A percentile compares a stretch with the other conserved stretches of the same genome.
These are phyloP conservation scores for Sialia sialis DNA, from an alignment of 2,113 vertebrate species.

Conservation along the genomic window DNA sequence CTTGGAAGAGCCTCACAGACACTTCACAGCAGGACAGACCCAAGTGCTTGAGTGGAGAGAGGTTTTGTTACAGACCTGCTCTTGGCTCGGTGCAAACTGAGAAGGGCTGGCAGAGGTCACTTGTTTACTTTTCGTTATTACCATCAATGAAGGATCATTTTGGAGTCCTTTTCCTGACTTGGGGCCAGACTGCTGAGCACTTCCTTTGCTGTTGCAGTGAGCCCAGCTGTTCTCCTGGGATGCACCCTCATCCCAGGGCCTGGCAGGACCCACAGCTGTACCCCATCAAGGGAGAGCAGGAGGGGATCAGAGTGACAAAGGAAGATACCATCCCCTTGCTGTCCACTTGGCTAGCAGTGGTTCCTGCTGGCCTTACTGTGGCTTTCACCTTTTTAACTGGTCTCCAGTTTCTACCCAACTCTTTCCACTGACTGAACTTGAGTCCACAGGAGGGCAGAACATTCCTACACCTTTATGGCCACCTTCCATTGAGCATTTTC, in stretches of 20 bases:
- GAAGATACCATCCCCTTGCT: neutral
- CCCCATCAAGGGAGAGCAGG: neutral
- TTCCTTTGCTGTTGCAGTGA: neutral
- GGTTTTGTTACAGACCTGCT: neutral
- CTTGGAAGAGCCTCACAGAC: neutral
- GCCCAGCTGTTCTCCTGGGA: neutral
- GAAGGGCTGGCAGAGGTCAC: conserved; percentile 26
- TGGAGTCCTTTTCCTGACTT: neutral
- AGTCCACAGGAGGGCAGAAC: neutral
- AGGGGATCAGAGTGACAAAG: neutral
- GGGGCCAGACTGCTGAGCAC: neutral
- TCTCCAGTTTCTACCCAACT: neutral
- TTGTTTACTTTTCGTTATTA: neutral
- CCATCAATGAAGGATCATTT: neutral
- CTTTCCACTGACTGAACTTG: neutral
- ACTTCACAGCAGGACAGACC: neutral
- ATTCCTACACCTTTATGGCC: neutral
- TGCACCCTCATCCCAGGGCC: neutral
- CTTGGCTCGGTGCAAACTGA: neutral
- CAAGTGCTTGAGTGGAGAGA: neutral
- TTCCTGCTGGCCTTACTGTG: neutral
- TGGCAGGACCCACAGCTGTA: neutral
- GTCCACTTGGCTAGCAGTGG: rapidly evolving
- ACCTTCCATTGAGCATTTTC: conserved; percentile 48
- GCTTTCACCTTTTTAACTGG: neutral